Evolutionary conservation across 2,113 vertebrate species (phyloP), one percentile per base, ranked within the genome.

Genomic region (Vidua chalybeata): DNA sequence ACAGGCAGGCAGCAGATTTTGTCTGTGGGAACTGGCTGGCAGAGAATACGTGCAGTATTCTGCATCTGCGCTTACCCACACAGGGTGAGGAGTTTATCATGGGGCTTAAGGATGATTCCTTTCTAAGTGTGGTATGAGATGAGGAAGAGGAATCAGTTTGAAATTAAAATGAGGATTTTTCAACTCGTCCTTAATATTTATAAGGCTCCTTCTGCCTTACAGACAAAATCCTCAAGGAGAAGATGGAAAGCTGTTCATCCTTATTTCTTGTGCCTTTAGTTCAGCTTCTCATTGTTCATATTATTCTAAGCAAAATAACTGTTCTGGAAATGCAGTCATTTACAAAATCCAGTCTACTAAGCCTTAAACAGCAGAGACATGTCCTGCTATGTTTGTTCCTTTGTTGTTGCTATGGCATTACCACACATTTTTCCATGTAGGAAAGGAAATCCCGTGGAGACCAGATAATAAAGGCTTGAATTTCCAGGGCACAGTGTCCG

Each of bases 351-450:
- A 88, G 69, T 58, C 93, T 48, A 31, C 64, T 88, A 88, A 87
- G 77, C 90, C 92, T 90, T 78, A 48, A 88, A 76, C 77, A 89
- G 87, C 80, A 85, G 75, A 95, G 94, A 68, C 28, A 63, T 84
- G 62, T 75, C 91, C 85, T 78, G 46, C 85, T 90, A 90, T 81
- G 74, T 77, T 93, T 94, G 78, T 87, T 77, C 90, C 89, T 94
- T 94, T 94, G 96, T 90, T 90, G 95, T 77, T 97, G 89, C 94
- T 96, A 96, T 95, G 95, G 96, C 72, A 85, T 95, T 91, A 94
- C 97, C 97, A 97, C 97, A 96, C 98, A 98, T 98, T 98, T 97
- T 98, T 98, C 95, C 96, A 75, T 94, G 94, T 96, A 97, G 97
- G 97, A 96, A 95, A 83, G 87, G 94, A 94, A 97, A 91, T 97